These are phyloP conservation scores for Chymomyza amoena DNA, from an alignment of 2,888 invertebrate genomes.

Conservation along the genomic window DNA sequence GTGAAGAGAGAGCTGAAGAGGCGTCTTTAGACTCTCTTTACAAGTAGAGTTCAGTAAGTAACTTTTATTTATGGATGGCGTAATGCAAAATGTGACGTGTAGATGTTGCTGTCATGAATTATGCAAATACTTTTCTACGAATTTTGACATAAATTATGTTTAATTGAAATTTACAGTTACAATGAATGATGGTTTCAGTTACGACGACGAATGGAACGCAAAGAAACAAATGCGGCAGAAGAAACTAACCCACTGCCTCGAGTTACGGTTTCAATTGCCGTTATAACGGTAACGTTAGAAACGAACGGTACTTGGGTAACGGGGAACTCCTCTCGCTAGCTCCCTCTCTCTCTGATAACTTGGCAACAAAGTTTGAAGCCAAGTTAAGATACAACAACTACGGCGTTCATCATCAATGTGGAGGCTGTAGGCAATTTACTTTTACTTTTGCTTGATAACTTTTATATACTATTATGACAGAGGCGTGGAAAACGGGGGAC, in stretches of 20 bases:
- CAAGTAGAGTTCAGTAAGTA: slow-evolving; percentile 17
- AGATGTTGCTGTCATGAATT: slow-evolving; percentile 45
- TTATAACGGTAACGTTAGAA: neutral
- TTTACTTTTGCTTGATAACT: slow-evolving; percentile 1
- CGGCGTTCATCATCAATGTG: neutral
- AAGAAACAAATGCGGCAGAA: neutral
- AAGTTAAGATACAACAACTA: neutral
- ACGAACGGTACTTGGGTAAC: neutral
- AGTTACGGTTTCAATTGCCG: neutral
- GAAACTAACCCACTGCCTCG: neutral
- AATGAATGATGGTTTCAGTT: neutral
- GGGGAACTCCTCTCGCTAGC: too few species aligned
- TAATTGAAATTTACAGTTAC: slow-evolving; percentile 60
- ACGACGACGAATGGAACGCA: neutral
- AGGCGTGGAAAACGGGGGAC: neutral
- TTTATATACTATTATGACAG: neutral
- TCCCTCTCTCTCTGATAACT: neutral
- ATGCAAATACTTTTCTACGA: slow-evolving; percentile 51
- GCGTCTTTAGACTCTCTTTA: too few species aligned
- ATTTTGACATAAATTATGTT: slow-evolving; percentile 56
- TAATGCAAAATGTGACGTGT: neutral
- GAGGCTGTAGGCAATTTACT: slow-evolving; percentile 7
- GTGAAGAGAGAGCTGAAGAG: neutral
- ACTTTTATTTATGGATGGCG: slow-evolving; percentile 56
- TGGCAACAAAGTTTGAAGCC: neutral